phyloP scores from a whole-genome alignment of 2,888 invertebrate species.

The Torymus aiolomorphi region DNA sequence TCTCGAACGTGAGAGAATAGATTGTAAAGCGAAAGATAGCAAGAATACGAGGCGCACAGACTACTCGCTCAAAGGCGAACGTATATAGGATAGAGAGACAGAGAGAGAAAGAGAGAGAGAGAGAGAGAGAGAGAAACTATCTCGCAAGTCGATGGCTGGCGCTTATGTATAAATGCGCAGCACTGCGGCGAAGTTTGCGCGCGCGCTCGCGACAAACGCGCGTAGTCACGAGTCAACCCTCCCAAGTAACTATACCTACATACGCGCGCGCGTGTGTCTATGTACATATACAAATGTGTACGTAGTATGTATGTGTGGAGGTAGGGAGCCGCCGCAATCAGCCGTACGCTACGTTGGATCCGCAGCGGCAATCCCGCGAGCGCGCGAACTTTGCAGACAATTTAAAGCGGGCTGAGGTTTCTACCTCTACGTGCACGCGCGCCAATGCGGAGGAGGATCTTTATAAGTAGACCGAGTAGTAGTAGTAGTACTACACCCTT shows the following conservation, averaged over 20 bases:
- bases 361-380: constrained; percentile 36
- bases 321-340: constrained; percentile 33
- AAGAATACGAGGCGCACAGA: no score
- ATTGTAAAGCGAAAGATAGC: no score
- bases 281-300: constrained; percentile 13
- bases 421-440: neutral
- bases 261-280: neutral
- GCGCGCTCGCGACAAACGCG: constrained; percentile 22
- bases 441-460: constrained; percentile 27
- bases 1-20: no score
- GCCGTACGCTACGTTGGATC: constrained; percentile 45
- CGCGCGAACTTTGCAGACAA: constrained; percentile 47
- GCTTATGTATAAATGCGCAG: neutral
- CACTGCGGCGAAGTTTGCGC: constrained; percentile 11
- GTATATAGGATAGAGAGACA: no score
- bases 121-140: neutral
- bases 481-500: no score
- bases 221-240: constrained; percentile 18
- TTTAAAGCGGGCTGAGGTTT: constrained; percentile 25
- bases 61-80: no score
- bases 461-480: constrained; percentile 12
- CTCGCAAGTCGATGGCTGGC: no score
- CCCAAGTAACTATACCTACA: no score
- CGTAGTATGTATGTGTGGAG: no score
- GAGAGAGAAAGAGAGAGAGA: no score